Base-by-base conservation (phyloP, 2,888 invertebrate genomes). In the Poecilus cupreus region DNA sequence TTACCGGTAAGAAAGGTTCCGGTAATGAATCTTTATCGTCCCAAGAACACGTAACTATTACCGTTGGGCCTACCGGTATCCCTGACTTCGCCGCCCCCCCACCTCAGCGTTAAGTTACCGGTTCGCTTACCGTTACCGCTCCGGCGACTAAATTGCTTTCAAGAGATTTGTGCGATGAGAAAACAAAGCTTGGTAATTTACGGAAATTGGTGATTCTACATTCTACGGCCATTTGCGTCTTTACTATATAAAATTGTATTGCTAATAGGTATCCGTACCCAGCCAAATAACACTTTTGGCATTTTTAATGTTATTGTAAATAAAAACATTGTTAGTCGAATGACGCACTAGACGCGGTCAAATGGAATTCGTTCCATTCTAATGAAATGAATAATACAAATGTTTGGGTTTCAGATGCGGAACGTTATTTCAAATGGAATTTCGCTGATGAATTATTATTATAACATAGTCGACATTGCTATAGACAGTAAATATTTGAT, bases 121-220 rank as follows among this genome's bases (percentile, higher is more conserved):
- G 64, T 68, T 68, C 64, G 37, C 37, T 68, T 68, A 68, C 64
- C 64, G 64, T 68, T 68, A 68, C 64, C 64, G 64, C 64, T 68
- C 64, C 64, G 37, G 16, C 32, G 64, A 32, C 64, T 68, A 88
- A 89, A 90, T 89, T 89, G 90, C 89, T 90, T 90, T 89, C 88
- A 87, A 88, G 88, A 90, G 89, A 90, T 90, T 91, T 90, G 89
- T 89, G 89, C 88, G 86, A 87, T 87, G 87, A 86, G 88, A 88
- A 90, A 91, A 90, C 90, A 91, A 91, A 90, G 90, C 89, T 88
- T 88, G 88, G 88, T 90, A 90, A 90, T 90, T 90, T 90, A 89
- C 88, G 90, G 88, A 89, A 90, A 90, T 90, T 88, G 89, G 89
- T 88, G 88, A 87, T 79, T 79, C 68, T 79, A 49, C 79, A 64